Evolutionary conservation across 2,888 invertebrate species (phyloP), one percentile per base, ranked within the genome.

Genomic region (Spisula subtruncata): DNA sequence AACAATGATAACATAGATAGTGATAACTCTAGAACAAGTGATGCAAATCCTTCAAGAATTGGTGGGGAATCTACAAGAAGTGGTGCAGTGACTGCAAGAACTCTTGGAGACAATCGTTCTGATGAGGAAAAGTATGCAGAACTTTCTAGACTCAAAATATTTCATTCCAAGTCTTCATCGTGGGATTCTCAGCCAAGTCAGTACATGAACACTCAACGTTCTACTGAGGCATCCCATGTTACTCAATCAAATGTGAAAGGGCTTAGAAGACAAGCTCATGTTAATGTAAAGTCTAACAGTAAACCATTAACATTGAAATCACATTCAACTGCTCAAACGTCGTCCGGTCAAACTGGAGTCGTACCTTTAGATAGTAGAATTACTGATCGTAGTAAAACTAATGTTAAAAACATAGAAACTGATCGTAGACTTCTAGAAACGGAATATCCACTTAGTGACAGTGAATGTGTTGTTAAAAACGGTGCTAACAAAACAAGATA

Each of bases 91-190:
- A 82, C 41, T 54, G 32, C 60, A 14, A 87, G 80, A 80, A 60
- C 84, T 51, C 25, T 90, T 32, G 83, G 90, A 81, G 92, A 92
- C 71, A 92, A 92, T 41, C 56, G 92, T 56, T 92, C 92, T 16
- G 92, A 92, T 86, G 92, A 92, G 54, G 92, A 92, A 48, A 92
- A 92, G 79, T 92, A 92, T 88, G 92, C 92, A 2, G 92, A 90
- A 86, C 84, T 92, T 66, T 92, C 92, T 12, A 35, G 89, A 56
- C 87, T 85, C 83, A 92, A 91, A 89, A 91, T 91, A 56, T 35
- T 92, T 35, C 91, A 92, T 86, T 83, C 87, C 10, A 92, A 91
- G 48, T 92, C 92, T 14, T 85, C 80, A 0, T 85, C 85, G 12
- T 85, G 48, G 56, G 85, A 85, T 32, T 51, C 32, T n/a, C 85